Conservation (phyloP, 2,888 invertebrate genomes). For the Ecliptopera silaceata region DNA sequence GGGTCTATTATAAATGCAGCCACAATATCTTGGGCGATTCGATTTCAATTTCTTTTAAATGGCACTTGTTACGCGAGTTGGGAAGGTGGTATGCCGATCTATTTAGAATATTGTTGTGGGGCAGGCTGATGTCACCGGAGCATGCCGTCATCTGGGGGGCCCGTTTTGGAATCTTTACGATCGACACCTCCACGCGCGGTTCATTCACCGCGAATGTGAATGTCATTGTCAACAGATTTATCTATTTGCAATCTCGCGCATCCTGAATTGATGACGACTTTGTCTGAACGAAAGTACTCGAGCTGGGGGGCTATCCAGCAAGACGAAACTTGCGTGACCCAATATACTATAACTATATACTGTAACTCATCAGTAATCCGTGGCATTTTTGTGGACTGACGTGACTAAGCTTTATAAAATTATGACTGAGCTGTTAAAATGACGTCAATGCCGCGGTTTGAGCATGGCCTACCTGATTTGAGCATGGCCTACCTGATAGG, state of each 20-base stretch:
- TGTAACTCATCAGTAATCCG: too few relatives aligned
- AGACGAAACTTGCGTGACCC: too few relatives aligned
- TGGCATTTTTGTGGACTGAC: too few relatives aligned
- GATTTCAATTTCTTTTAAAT: conserved; percentile 65
- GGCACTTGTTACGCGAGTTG: conserved; percentile 46
- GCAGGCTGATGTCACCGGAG: conserved; percentile 69
- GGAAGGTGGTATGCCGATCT: conserved; percentile 42
- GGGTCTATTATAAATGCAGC: neutral
- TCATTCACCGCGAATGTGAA: conserved; percentile 70
- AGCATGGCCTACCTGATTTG: too few relatives aligned
- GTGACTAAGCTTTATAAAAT: too few relatives aligned
- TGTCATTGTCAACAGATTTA: conserved; percentile 64
- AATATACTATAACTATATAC: too few relatives aligned
- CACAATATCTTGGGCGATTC: neutral
- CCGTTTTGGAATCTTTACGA: conserved; percentile 77
- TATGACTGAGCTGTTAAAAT: too few relatives aligned
- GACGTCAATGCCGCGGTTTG: too few relatives aligned
- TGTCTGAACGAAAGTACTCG: conserved; percentile 10
- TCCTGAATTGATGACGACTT: conserved; percentile 42
- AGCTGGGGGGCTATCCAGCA: too few relatives aligned
- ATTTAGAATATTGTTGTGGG: conserved; percentile 58
- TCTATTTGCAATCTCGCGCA: conserved; percentile 53
- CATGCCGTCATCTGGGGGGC: conserved; percentile 66
- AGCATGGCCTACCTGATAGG: too few relatives aligned
- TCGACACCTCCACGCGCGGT: conserved; percentile 77